Evolutionary conservation across 2,113 vertebrate species (phyloP).

Genomic region (Halichoerus grypus): DNA sequence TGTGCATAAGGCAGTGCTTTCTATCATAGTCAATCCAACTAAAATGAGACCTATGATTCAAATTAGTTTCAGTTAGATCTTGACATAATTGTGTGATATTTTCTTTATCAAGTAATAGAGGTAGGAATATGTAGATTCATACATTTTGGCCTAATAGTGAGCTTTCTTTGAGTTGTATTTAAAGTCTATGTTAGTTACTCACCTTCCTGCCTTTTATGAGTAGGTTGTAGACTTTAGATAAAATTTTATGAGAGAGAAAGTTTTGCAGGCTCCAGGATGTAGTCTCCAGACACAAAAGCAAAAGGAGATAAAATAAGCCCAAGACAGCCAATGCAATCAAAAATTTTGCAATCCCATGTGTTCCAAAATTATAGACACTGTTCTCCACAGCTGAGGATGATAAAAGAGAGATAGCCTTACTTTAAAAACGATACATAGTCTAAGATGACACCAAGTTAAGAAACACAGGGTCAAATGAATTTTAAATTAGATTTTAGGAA

Average conservation of each 20-base stretch:
- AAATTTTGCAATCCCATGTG: slow-evolving; percentile 66
- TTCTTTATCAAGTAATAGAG: slow-evolving; percentile 44
- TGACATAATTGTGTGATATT: not conserved
- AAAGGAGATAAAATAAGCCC: slow-evolving; percentile 64
- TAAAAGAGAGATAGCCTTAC: slow-evolving; percentile 34
- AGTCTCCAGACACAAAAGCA: slow-evolving; percentile 67
- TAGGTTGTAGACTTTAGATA: slow-evolving; percentile 35
- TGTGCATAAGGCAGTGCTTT: not conserved
- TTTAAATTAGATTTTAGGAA: slow-evolving; percentile 49
- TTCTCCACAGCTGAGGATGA: slow-evolving; percentile 41
- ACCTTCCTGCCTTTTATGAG: slow-evolving; percentile 20
- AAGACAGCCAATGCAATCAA: slow-evolving; percentile 50
- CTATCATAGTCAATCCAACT: not conserved
- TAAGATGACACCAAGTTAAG: not conserved
- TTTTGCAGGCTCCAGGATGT: slow-evolving; percentile 53
- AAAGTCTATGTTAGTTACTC: slow-evolving; percentile 30
- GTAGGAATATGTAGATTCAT: not conserved
- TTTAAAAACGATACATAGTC: not conserved
- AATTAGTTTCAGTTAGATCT: not conserved
- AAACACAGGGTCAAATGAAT: not conserved
- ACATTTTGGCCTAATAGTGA: not conserved
- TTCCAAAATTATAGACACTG: slow-evolving; percentile 64
- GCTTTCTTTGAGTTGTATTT: slow-evolving; percentile 11
- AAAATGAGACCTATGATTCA: not conserved
- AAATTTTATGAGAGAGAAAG: slow-evolving; percentile 52